Conservation (phyloP, 2,888 invertebrate species). For the Plebejus argus region DNA sequence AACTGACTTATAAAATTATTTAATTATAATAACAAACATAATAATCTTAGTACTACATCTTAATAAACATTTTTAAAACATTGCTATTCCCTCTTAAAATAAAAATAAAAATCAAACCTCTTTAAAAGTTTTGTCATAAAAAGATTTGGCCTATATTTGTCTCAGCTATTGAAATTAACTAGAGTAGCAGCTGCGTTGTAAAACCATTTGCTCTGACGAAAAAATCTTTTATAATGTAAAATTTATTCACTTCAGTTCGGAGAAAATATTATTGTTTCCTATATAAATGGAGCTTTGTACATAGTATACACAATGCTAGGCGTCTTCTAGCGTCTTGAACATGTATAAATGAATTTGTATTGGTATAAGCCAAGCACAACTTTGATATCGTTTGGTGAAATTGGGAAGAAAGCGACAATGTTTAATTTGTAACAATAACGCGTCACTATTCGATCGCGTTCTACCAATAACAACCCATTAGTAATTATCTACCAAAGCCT, state of each 20-base stretch:
- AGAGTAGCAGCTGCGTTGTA: slow-evolving; percentile 42
- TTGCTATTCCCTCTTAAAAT: background rate
- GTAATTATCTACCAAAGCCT: no score
- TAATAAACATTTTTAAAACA: background rate
- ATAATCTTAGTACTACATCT: background rate
- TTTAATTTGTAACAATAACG: background rate
- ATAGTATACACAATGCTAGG: background rate
- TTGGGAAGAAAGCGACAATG: no score
- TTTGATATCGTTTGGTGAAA: background rate
- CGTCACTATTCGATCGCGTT: background rate
- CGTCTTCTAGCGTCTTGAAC: background rate
- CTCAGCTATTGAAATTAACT: slow-evolving; percentile 44
- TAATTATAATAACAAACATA: background rate
- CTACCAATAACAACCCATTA: background rate
- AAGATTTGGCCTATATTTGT: slow-evolving; percentile 42
- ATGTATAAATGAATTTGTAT: background rate
- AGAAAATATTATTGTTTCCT: background rate
- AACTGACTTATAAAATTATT: background rate
- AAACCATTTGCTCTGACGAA: slow-evolving; percentile 26
- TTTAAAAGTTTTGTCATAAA: slow-evolving; percentile 39
- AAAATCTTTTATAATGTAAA: slow-evolving; percentile 23
- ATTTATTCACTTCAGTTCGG: background rate
- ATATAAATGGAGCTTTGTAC: background rate
- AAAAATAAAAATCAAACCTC: slow-evolving; percentile 30
- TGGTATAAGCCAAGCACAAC: background rate